Evolutionary conservation across 2,797 vertebrate species (phyloP).

Genomic region (Sphaeramia orbicularis): DNA sequence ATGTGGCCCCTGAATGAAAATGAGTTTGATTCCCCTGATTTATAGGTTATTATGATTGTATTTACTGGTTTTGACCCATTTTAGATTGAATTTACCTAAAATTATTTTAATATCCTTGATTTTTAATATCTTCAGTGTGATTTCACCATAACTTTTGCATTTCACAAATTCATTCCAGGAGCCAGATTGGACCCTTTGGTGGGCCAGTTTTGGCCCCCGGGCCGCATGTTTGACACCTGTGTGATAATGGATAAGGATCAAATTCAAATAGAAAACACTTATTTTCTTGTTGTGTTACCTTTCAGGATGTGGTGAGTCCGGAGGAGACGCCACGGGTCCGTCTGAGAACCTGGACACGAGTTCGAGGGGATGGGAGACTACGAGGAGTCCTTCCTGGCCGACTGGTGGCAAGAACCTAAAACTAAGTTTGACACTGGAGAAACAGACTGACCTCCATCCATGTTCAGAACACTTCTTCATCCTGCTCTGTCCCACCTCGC

Average conservation of each 20-base stretch:
- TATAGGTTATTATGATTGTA: no score
- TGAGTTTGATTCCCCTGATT: no score
- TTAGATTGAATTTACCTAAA: no score
- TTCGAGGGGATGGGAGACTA: slow-evolving; percentile 96
- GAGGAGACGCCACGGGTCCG: slow-evolving; percentile 58
- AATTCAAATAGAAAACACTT: slow-evolving; percentile 3
- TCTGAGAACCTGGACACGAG: slow-evolving; percentile 85
- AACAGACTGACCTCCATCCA: slow-evolving; percentile 57
- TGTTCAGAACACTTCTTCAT: neutral
- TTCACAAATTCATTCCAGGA: no score
- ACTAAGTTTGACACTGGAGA: slow-evolving; percentile 93
- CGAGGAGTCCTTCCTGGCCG: slow-evolving; percentile 91
- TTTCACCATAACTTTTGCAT: no score
- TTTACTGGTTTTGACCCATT: no score
- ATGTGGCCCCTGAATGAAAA: no score
- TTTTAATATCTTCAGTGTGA: no score
- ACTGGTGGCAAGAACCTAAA: slow-evolving; percentile 97
- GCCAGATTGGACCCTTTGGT: no score
- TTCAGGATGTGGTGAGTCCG: slow-evolving; percentile 77
- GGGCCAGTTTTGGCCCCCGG: no score
- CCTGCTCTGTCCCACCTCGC: slow-evolving; percentile 12
- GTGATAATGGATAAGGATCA: neutral
- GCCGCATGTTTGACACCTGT: no score
- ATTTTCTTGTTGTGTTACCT: neutral
- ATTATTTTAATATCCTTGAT: no score